phyloP scores from a whole-genome alignment of 2,113 vertebrate species.

The Sciurus niger region DNA sequence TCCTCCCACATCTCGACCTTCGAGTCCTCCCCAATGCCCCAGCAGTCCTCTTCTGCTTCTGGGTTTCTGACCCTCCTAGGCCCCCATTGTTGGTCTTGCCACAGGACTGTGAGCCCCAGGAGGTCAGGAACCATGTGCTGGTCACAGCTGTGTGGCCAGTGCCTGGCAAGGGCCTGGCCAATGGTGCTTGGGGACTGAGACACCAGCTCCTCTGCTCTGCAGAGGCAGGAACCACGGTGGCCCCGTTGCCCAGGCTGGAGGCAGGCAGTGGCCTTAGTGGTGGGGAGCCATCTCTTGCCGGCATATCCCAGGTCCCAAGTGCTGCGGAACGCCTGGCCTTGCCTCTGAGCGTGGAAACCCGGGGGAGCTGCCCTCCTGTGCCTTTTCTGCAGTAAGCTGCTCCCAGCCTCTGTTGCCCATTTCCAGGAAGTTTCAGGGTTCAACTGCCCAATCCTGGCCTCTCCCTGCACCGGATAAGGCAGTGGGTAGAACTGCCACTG shows the following conservation, averaged over 20 bases:
- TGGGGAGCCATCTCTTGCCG: too few relatives aligned
- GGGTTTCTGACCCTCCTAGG: background rate
- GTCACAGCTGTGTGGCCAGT: background rate
- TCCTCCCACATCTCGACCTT: background rate
- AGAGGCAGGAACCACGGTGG: background rate
- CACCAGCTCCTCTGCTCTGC: background rate
- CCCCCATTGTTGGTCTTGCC: background rate
- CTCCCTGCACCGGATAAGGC: fast-evolving
- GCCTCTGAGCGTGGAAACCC: background rate
- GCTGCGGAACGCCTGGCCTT: background rate
- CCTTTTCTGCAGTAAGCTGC: background rate
- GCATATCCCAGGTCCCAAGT: background rate
- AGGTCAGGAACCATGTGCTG: background rate
- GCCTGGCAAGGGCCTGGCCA: background rate
- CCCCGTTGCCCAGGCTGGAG: background rate
- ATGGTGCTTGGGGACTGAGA: background rate
- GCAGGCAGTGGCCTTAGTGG: background rate
- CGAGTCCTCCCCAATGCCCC: background rate
- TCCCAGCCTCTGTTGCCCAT: background rate
- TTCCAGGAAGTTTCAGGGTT: background rate
- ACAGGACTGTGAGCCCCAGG: background rate
- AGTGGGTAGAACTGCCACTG: background rate
- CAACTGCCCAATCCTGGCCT: background rate
- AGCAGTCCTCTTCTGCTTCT: background rate
- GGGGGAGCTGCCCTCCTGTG: background rate